Base-by-base conservation (phyloP, 1,140 invertebrate species). In the Drosophila miranda region DNA sequence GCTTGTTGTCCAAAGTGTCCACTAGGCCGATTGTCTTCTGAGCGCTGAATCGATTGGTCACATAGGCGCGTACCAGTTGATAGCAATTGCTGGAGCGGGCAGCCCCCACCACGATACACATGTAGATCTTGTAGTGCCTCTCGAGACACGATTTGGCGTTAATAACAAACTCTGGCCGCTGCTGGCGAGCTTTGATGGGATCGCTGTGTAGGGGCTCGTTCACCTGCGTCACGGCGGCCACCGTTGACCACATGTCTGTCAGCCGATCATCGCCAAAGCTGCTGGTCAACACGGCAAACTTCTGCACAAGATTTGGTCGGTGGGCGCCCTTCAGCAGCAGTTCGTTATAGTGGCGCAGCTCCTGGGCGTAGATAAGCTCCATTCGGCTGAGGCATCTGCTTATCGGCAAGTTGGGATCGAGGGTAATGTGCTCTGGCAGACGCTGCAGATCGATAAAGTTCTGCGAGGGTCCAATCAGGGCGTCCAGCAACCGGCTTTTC, bases 241-340 rank as follows among this genome's bases (percentile, higher is more conserved):
- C 94, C 82, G 98, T 96, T 79, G 95, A 94, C 97, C 98, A 99
- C 91, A 98, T 93, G 87, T 98, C 97, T 49, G 94, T 92, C 0
- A 97, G 93, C 93, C 97, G 96, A 93, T 96, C 92, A 92, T 98
- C 96, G 89, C 96, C 95, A 53, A 97, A 94, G 44, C 93, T 93
- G 58, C 94, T 93, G 6, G 95, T 94, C 42, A 95, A 93, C 67
- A 94, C 93, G 6, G 93, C 91, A 90, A 98, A 98, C 58, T 94
- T 94, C 48, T 95, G 93, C 52, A 96, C 94, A 5, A 98, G 91
- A 90, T 94, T 95, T 9, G 95, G 95, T 66, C 94, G 94, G 6
- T 91, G 90, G 38, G 94, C 92, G 30, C 95, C 95, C 88, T 94
- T 94, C 0, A 97, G 92, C 11, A 97, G 92, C 44, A 94, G 92